Conservation (phyloP, 2,113 vertebrate genomes). For the Gila orcuttii region DNA sequence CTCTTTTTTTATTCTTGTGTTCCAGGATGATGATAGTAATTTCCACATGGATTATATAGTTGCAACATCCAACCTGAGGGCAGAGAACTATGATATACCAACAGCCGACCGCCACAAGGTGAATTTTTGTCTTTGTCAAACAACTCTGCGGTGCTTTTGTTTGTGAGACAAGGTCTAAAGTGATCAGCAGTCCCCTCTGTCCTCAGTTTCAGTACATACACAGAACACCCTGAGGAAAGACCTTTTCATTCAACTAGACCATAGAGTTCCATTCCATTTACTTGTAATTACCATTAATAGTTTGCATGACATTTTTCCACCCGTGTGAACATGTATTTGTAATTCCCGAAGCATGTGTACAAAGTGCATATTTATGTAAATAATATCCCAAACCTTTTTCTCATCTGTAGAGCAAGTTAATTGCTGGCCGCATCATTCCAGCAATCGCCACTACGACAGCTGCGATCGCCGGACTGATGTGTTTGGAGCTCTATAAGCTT, state of each 20-base stretch:
- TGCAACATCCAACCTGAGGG: conserved; percentile 83
- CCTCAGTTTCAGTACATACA: not conserved
- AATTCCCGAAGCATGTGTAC: not conserved
- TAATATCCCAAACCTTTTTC: not conserved
- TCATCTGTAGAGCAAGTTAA: conserved; percentile 82
- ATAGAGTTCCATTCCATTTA: not conserved
- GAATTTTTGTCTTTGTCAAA: not conserved
- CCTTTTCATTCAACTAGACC: not conserved
- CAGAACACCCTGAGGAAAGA: conserved; percentile 12
- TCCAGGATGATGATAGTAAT: conserved; percentile 81
- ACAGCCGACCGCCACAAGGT: conserved; percentile 75
- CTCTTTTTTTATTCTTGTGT: conserved; percentile 27
- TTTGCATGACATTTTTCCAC: not conserved
- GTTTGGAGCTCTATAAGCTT: conserved; percentile 88
- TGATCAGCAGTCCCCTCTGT: not conserved
- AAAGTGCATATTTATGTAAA: not conserved
- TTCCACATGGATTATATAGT: conserved; percentile 85
- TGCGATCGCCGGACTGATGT: conserved; percentile 82
- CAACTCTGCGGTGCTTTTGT: not conserved
- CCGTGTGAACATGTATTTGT: not conserved
- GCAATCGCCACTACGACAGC: conserved; percentile 88
- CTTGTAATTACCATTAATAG: not conserved
- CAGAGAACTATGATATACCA: conserved; percentile 87
- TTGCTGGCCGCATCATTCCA: conserved; percentile 83
- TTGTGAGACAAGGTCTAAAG: not conserved